Conservation (phyloP, 1,140 invertebrate genomes). For the Sweltsa coloradensis region DNA sequence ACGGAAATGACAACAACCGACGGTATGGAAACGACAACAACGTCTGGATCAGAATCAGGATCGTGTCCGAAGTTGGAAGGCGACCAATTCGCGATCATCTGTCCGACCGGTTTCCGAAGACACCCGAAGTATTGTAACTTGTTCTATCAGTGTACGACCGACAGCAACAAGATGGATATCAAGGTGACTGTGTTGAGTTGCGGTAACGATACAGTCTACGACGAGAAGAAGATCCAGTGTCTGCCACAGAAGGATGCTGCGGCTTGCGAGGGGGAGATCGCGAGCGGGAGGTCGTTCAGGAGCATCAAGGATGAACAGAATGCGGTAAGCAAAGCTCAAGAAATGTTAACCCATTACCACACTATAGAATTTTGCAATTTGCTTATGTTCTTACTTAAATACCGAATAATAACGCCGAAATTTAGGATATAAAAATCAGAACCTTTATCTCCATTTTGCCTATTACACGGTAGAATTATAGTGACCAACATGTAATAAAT, state of each 20-base stretch:
- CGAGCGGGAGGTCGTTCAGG: not conserved
- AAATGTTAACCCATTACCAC: not conserved
- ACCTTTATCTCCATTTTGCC: not conserved
- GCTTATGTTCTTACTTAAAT: not conserved
- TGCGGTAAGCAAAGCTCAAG: not conserved
- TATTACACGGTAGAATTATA: no score
- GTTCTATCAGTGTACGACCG: constrained; percentile 68
- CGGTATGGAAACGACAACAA: constrained; percentile 9
- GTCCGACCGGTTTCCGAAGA: constrained; percentile 66
- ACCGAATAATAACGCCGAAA: not conserved
- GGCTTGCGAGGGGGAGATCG: no score
- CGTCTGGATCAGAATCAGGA: constrained; percentile 21
- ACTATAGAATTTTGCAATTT: not conserved
- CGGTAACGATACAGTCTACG: constrained; percentile 60
- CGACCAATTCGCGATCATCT: constrained; percentile 56
- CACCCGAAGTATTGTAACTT: constrained; percentile 74
- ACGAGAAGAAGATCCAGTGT: constrained; percentile 58
- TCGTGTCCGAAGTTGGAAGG: constrained; percentile 21
- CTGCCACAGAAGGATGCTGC: constrained; percentile 29
- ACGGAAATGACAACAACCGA: constrained; percentile 9
- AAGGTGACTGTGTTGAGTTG: constrained; percentile 61
- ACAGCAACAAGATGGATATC: constrained; percentile 46
- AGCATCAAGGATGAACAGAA: not conserved
- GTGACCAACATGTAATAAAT: no score
- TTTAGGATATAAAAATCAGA: not conserved